Evolutionary conservation across 2,797 vertebrate genomes (phyloP).

Genomic region (Ispidina picta): DNA sequence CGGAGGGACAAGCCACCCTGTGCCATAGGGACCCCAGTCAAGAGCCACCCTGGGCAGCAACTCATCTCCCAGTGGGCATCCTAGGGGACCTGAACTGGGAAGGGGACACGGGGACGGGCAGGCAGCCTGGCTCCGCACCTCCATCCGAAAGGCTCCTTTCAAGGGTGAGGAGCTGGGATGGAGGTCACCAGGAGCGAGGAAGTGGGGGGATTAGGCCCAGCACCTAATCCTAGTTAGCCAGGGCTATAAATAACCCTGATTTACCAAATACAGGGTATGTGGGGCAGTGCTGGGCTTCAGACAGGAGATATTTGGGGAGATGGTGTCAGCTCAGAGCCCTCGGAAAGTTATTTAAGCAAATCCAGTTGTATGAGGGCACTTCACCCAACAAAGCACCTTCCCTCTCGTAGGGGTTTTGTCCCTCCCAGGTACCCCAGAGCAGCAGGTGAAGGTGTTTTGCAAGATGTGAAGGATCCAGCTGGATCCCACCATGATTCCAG

Average conservation of each 20-base stretch:
- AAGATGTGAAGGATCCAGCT: neutral
- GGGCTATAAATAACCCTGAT: slow-evolving; percentile 54
- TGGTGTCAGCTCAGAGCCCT: neutral
- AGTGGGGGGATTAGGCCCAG: slow-evolving; percentile 40
- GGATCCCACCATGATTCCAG: neutral
- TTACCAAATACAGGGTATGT: neutral
- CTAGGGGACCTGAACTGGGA: neutral
- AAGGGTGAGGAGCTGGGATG: neutral
- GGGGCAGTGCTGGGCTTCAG: neutral
- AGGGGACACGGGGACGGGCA: accelerated
- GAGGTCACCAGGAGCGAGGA: slow-evolving; percentile 38
- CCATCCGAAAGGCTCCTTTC: neutral
- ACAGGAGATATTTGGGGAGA: neutral
- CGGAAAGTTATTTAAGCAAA: neutral
- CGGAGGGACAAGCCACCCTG: neutral
- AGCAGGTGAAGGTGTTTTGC: neutral
- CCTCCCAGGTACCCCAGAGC: accelerated
- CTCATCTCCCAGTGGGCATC: neutral
- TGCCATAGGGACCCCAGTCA: accelerated
- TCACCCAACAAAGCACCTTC: accelerated
- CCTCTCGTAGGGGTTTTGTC: accelerated
- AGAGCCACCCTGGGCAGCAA: neutral
- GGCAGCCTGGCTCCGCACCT: neutral
- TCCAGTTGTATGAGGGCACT: neutral
- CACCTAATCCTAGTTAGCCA: slow-evolving; percentile 47